These are phyloP conservation scores for Symphodus melops DNA, from an alignment of 2,113 vertebrate species.

Conservation along the genomic window DNA sequence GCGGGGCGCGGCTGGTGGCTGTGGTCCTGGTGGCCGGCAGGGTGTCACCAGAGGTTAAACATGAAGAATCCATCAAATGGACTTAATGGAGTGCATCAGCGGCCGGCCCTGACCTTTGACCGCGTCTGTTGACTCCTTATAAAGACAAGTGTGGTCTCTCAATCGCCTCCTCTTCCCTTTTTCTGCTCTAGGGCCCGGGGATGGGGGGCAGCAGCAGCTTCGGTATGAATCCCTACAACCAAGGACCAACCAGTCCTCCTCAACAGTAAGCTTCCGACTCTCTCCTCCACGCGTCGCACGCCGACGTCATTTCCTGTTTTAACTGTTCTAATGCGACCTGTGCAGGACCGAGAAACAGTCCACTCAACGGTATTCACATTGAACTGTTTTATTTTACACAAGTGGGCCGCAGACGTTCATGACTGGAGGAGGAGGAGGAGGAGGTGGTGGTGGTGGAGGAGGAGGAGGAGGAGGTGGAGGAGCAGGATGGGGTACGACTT, in stretches of 20 bases:
- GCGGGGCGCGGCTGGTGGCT: conserved; percentile 40
- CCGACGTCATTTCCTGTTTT: background rate
- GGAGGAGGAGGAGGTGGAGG: conserved; percentile 86
- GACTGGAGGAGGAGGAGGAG: conserved; percentile 82
- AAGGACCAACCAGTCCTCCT: conserved; percentile 91
- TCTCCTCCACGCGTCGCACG: background rate
- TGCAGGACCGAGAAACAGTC: background rate
- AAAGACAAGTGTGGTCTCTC: conserved; percentile 81
- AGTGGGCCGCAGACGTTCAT: conserved; percentile 95
- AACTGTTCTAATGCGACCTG: background rate
- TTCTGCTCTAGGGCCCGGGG: conserved; percentile 85
- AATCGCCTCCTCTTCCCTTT: conserved; percentile 60
- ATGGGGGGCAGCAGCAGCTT: conserved; percentile 91
- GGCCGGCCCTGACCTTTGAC: conserved; percentile 75
- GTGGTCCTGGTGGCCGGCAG: conserved; percentile 69
- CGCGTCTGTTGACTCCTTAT: conserved; percentile 75
- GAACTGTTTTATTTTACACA: conserved; percentile 28
- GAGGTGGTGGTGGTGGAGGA: conserved; percentile 84
- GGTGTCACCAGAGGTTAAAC: conserved; percentile 81
- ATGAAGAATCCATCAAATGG: conserved; percentile 83
- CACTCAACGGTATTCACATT: background rate
- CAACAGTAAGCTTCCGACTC: conserved; percentile 89
- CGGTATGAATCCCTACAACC: conserved; percentile 93
- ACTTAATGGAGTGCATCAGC: conserved; percentile 83
- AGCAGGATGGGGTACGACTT: conserved; percentile 92